A percentile compares a stretch with the other conserved stretches of the same genome.
phyloP scores from a whole-genome alignment of 2,113 vertebrate species.

The Orientallactaga bullata region DNA sequence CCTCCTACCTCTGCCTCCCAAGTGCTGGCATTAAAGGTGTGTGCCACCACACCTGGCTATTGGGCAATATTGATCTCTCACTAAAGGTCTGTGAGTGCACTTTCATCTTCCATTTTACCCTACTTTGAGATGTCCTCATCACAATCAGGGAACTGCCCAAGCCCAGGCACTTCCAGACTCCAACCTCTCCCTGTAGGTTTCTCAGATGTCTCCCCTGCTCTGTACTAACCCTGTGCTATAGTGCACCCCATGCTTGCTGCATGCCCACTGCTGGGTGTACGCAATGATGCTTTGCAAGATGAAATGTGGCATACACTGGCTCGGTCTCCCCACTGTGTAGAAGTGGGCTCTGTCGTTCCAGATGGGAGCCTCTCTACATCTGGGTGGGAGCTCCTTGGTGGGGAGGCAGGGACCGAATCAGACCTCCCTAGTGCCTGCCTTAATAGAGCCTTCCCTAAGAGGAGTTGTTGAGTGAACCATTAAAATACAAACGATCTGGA shows the following conservation, averaged over 20 bases:
- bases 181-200: neutral
- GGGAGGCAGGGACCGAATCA: neutral
- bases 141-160: neutral
- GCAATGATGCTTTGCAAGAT: slow-evolving; percentile 84
- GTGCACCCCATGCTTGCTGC: neutral
- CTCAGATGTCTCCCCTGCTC: slow-evolving; percentile 87
- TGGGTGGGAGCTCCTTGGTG: neutral
- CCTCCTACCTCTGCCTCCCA: neutral
- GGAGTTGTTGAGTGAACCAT: neutral
- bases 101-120: neutral
- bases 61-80: neutral
- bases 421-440: neutral
- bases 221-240: slow-evolving; percentile 84
- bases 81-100: neutral
- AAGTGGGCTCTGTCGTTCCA: slow-evolving; percentile 81
- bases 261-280: neutral
- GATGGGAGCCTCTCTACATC: neutral
- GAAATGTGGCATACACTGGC: slow-evolving; percentile 88
- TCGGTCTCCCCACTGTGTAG: slow-evolving; percentile 89
- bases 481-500: neutral
- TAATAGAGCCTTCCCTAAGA: neutral
- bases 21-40: neutral
- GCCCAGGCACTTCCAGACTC: rapidly evolving
- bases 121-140: neutral
- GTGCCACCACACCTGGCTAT: neutral